Conservation (phyloP, 64 coral and sea anemone species). For the Montipora foliosa region DNA sequence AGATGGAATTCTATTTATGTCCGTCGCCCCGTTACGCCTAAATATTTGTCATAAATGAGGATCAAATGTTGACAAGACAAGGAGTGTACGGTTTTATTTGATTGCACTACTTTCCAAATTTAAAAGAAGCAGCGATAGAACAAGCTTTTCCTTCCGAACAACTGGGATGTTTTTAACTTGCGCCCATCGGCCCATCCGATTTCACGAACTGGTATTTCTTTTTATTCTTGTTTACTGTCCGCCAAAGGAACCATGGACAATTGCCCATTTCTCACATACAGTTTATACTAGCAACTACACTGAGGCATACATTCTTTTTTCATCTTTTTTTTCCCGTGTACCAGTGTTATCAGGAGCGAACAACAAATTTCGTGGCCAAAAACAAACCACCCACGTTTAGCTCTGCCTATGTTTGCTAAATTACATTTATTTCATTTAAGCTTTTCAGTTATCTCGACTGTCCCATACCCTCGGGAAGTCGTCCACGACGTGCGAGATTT, state of each 20-base stretch:
- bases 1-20: conserved; percentile 29
- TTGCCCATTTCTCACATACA: no score
- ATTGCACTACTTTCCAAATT: no score
- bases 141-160: no score
- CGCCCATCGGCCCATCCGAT: background rate
- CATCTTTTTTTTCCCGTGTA: background rate
- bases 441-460: background rate
- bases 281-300: no score
- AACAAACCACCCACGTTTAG: conserved; percentile 22
- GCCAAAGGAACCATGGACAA: background rate
- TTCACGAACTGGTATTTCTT: background rate
- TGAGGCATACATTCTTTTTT: background rate
- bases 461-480: background rate
- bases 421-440: background rate
- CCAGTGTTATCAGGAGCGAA: background rate
- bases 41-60: conserved; percentile 14
- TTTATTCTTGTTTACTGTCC: background rate
- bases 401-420: no score
- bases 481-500: background rate
- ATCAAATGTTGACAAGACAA: conserved; percentile 2
- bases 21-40: conserved; percentile 32
- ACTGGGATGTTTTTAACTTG: no score
- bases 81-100: no score
- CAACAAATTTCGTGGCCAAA: background rate
- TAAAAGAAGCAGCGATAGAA: no score